These are phyloP conservation scores for Apodemus agrarius DNA, from an alignment of 2,797 vertebrate genomes.

Conservation along the genomic window DNA sequence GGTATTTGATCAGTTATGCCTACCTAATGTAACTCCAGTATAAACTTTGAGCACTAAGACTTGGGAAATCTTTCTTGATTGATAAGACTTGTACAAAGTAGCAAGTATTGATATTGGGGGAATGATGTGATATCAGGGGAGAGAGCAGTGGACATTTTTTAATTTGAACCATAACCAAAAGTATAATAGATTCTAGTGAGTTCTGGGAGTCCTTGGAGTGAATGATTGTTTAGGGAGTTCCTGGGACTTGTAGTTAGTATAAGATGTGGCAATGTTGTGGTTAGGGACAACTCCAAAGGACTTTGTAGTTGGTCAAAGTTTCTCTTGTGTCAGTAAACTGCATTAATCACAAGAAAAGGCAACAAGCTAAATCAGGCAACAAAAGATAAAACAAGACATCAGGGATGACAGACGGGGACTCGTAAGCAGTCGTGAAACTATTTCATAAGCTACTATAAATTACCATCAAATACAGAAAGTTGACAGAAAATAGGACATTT, in stretches of 20 bases:
- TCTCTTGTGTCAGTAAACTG: not conserved
- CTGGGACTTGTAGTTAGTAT: not conserved
- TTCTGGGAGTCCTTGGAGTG: not conserved
- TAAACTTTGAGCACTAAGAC: not conserved
- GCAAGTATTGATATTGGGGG: not conserved
- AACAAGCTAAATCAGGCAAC: not conserved
- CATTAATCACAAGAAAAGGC: not conserved
- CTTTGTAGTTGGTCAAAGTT: not conserved
- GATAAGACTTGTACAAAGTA: not conserved
- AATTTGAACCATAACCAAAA: not conserved
- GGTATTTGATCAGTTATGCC: not conserved
- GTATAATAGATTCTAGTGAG: not conserved
- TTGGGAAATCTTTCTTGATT: not conserved
- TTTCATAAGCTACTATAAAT: not conserved
- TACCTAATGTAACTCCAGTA: not conserved
- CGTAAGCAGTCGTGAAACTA: not conserved
- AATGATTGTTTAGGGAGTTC: not conserved
- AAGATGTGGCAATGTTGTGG: not conserved
- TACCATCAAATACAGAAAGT: not conserved
- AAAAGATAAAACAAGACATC: no score
- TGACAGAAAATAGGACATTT: not conserved
- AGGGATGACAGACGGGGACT: not conserved
- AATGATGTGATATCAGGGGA: not conserved
- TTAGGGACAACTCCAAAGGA: not conserved
- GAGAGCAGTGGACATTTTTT: not conserved